Evolutionary conservation across 2,797 vertebrate species (phyloP).

Genomic region (Macrochelys suwanniensis): DNA sequence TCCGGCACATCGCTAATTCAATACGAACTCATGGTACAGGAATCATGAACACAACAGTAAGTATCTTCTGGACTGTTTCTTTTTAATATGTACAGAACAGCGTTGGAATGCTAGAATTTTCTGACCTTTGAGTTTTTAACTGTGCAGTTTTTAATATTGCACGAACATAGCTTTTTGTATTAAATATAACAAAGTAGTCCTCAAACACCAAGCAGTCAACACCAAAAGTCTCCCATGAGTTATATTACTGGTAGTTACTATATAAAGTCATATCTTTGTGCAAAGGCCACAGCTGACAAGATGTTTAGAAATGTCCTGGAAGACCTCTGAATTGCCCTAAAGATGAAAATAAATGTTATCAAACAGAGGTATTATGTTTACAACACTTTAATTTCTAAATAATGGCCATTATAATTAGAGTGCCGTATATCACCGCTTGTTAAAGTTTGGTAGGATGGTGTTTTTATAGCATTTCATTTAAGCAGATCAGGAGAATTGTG

Average conservation of each 20-base stretch:
- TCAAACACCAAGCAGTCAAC: neutral
- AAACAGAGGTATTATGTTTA: neutral
- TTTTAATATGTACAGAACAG: neutral
- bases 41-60: constrained; percentile 99
- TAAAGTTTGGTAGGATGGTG: neutral
- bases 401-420: neutral
- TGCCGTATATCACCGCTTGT: neutral
- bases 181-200: neutral
- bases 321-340: neutral
- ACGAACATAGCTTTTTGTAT: neutral
- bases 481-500: neutral
- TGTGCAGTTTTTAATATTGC: neutral
- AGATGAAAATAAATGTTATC: neutral
- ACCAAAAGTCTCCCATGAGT: neutral
- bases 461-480: neutral
- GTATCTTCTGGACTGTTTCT: constrained; percentile 14
- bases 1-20: constrained; percentile 98
- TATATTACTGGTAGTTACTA: neutral
- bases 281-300: neutral
- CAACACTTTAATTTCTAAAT: neutral
- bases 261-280: neutral
- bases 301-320: neutral
- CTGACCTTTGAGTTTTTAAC: neutral
- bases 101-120: neutral
- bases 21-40: constrained; percentile 98